A percentile compares a stretch with the other conserved stretches of the same genome.
These are phyloP conservation scores for Glareola pratincola DNA, from an alignment of 2,113 vertebrate genomes.

Conservation along the genomic window DNA sequence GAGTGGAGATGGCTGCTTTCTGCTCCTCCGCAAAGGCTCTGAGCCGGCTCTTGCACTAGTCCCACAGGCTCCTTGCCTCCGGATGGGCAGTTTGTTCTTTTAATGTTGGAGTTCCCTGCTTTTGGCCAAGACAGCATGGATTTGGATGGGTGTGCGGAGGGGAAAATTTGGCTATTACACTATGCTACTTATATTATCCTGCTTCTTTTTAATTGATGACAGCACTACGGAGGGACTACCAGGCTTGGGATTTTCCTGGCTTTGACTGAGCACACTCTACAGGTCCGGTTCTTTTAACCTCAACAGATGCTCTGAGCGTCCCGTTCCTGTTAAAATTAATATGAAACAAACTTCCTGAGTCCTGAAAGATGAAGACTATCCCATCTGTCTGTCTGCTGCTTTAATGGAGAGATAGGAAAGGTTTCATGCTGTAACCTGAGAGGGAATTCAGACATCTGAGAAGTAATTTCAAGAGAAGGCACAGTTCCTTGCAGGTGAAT, in stretches of 20 bases:
- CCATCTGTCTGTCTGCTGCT: neutral
- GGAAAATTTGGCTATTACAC: neutral
- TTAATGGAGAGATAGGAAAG: neutral
- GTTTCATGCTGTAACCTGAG: neutral
- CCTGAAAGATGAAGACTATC: neutral
- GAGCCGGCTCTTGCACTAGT: neutral
- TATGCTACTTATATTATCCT: neutral
- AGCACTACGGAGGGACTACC: neutral
- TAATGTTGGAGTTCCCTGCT: neutral
- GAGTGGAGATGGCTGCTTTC: neutral
- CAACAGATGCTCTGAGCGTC: neutral
- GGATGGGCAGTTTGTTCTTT: neutral
- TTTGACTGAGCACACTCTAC: neutral
- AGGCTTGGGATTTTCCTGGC: neutral
- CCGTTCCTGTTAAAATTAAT: neutral
- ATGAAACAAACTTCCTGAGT: neutral
- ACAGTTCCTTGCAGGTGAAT: neutral
- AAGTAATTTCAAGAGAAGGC: neutral
- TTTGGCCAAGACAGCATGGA: neutral
- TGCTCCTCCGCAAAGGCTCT: neutral
- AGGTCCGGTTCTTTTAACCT: neutral
- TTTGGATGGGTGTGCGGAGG: neutral
- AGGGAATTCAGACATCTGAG: neutral
- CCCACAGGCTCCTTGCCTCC: neutral
- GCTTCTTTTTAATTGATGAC: neutral